phyloP scores from a whole-genome alignment of 2,888 invertebrate genomes.

The Crioceris asparagi region DNA sequence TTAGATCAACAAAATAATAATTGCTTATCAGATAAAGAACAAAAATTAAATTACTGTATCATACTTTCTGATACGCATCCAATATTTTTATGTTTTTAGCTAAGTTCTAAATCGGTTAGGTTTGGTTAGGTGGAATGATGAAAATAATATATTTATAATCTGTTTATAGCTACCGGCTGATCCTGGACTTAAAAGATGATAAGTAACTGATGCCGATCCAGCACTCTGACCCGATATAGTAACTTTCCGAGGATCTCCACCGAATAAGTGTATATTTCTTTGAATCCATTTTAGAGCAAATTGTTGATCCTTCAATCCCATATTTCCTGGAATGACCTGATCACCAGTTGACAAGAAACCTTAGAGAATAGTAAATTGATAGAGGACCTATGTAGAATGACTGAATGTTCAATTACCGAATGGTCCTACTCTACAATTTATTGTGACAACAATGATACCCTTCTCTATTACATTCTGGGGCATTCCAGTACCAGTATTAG shows the following conservation, averaged over 20 bases:
- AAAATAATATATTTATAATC: too few relatives aligned
- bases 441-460: conserved; percentile 19
- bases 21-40: too few relatives aligned
- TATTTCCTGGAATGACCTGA: conserved; percentile 18
- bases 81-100: too few relatives aligned
- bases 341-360: conserved; percentile 23
- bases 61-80: too few relatives aligned
- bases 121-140: too few relatives aligned
- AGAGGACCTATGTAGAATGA: too few relatives aligned
- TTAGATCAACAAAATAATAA: too few relatives aligned
- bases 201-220: conserved; percentile 14
- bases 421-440: conserved; percentile 23
- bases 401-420: too few relatives aligned
- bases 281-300: conserved; percentile 14
- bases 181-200: conserved; percentile 12
- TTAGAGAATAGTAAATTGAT: too few relatives aligned
- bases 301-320: conserved; percentile 13
- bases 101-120: too few relatives aligned
- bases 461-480: conserved; percentile 22
- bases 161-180: conserved; percentile 14
- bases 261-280: conserved; percentile 12
- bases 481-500: conserved; percentile 8
- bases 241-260: conserved; percentile 13
- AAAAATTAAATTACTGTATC: too few relatives aligned
- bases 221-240: conserved; percentile 14